Base-by-base conservation (phyloP, 2,888 invertebrate genomes). In the Scaptomyza flava region DNA sequence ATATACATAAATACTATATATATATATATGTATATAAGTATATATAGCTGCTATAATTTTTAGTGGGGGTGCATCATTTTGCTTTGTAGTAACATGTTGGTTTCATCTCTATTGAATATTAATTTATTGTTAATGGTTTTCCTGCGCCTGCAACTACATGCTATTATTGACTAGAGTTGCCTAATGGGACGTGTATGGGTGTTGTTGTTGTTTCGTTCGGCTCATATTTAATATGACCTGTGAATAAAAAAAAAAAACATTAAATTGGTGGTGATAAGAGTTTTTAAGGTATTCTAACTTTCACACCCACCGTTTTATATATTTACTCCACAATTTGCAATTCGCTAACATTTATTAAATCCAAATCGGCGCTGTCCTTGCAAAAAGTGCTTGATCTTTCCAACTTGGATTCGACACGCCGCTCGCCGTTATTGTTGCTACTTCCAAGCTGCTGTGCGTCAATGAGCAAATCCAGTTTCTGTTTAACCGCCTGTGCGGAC, bases 331-430 rank as follows among this genome's bases (percentile, higher is more conserved):
- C 90, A 67, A 92, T 91, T 75, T 92, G 91, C 73, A 92, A 81
- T 54, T 92, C 91, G 52, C 90, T 86, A 12, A 89, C 67, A 59
- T 92, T 92, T 65, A 90, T 92, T 65, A 90, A 66, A 36, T 87
- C 81, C 48, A 79, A 33, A 63, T 92, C 91, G 71, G 92, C 91
- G 59, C 85, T 86, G 58, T 92, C 92, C 72, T 92, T 92, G 83
- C 92, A 92, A 67, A 92, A 92, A 34, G 92, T 92, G 77, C 92
- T 92, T n/a, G 92, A 92, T 27, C 92, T 88, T 72, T 92, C 92
- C 65, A 92, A 79, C 77, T 92, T 92, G 34, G 91, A 89, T 63
- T 85, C 83, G 12, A 76, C 77, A 9, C 68, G 78, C 9, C 72
- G 69, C n/a, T 68, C 74, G 27, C 27, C 27, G 60, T 53, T 38